Evolutionary conservation across 2,113 vertebrate species (phyloP).

Genomic region (Cephalopholis sonnerati): DNA sequence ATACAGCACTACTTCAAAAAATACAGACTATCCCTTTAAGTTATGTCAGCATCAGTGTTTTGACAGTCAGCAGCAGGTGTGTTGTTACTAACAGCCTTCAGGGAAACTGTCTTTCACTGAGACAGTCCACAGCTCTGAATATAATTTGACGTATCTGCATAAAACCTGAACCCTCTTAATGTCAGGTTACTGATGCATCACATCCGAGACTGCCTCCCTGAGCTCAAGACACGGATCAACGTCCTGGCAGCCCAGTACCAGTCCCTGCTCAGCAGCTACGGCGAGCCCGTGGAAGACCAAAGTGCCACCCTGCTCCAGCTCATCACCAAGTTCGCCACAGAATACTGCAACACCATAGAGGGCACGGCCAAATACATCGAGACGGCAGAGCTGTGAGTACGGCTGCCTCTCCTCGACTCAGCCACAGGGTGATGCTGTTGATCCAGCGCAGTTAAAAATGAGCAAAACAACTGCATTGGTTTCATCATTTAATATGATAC

Average conservation of each 20-base stretch:
- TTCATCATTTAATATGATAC: conserved; percentile 68
- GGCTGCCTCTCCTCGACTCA: accelerated
- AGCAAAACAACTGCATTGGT: conserved; percentile 64
- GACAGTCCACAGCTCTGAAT: not conserved
- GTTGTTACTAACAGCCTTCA: conserved; percentile 12
- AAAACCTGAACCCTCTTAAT: conserved; percentile 30
- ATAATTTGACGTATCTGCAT: not conserved
- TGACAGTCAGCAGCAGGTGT: no score
- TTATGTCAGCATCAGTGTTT: no score
- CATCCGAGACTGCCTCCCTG: conserved; percentile 97
- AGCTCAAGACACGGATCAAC: conserved; percentile 98
- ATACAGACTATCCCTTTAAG: no score
- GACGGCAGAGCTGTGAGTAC: conserved; percentile 96
- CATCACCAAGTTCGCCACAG: conserved; percentile 98
- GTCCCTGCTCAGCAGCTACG: conserved; percentile 96
- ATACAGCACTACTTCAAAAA: no score
- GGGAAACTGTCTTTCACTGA: conserved; percentile 9
- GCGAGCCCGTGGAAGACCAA: conserved; percentile 97
- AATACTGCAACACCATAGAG: conserved; percentile 99
- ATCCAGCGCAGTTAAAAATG: conserved; percentile 9
- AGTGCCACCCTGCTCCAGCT: conserved; percentile 98
- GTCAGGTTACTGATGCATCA: conserved; percentile 97
- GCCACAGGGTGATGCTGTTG: conserved; percentile 72
- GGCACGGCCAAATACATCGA: conserved; percentile 99
- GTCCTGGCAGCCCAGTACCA: conserved; percentile 98